Percentiles rank a stretch among this genome's conserved stretches.
These are phyloP conservation scores for Melieria picta DNA, from an alignment of 2,888 invertebrate species.

Conservation along the genomic window DNA sequence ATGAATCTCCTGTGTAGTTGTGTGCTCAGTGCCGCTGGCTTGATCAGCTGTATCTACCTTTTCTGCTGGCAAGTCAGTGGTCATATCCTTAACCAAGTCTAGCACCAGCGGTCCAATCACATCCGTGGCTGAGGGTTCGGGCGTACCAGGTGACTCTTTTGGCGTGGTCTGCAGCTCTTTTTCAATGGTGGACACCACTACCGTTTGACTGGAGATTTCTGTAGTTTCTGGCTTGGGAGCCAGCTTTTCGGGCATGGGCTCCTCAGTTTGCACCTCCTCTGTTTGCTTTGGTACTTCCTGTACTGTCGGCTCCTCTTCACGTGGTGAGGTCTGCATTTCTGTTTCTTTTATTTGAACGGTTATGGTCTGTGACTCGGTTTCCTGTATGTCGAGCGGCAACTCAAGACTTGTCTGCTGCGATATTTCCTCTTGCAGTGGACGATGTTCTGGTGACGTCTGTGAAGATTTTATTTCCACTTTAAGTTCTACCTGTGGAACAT, in stretches of 20 bases:
- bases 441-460: conserved; percentile 66
- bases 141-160: conserved; percentile 47
- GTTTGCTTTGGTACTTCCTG: conserved; percentile 52
- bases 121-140: conserved; percentile 51
- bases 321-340: conserved; percentile 60
- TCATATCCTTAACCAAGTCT: conserved; percentile 64
- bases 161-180: conserved; percentile 64
- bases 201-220: conserved; percentile 60
- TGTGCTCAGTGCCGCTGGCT: conserved; percentile 57
- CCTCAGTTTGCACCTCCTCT: conserved; percentile 61
- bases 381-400: conserved; percentile 51
- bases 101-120: conserved; percentile 61
- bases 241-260: conserved; percentile 5
- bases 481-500: conserved; percentile 51
- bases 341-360: conserved; percentile 59
- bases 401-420: conserved; percentile 60
- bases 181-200: conserved; percentile 54
- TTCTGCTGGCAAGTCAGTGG: conserved; percentile 52
- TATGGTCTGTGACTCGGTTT: conserved; percentile 62
- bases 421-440: conserved; percentile 51
- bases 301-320: conserved; percentile 37
- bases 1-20: conserved; percentile 47
- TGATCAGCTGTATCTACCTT: conserved; percentile 49
- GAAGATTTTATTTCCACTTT: conserved; percentile 60
- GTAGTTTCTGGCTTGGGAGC: conserved; percentile 47